Evolutionary conservation across 2,113 vertebrate species (phyloP).

Genomic region (Psilopsiagon aymara): DNA sequence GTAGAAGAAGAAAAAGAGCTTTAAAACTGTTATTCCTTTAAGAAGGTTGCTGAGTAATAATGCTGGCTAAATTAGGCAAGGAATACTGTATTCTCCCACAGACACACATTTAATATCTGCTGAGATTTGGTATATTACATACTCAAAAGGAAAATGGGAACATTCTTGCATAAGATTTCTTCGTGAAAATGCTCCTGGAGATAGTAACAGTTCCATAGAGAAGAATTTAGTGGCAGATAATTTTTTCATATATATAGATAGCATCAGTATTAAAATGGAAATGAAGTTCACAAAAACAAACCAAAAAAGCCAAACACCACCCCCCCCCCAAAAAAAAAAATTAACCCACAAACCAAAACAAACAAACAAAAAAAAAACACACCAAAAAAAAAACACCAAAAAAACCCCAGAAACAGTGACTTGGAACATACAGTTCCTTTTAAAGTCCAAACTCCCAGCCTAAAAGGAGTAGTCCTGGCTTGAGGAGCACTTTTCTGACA

Average conservation of each 20-base stretch:
- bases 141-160: background rate
- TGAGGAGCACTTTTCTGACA: background rate
- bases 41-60: conserved; percentile 58
- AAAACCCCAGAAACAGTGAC: fast-evolving
- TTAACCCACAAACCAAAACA: too few relatives aligned
- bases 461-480: background rate
- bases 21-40: conserved; percentile 52
- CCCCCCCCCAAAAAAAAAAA: too few relatives aligned
- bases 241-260: background rate
- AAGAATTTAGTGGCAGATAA: background rate
- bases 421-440: background rate
- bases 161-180: conserved; percentile 29
- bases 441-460: background rate
- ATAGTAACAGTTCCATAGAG: conserved; percentile 22
- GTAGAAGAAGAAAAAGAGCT: conserved; percentile 13
- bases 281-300: background rate
- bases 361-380: too few relatives aligned
- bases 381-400: too few relatives aligned
- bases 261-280: conserved; percentile 7
- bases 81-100: conserved; percentile 45
- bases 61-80: conserved; percentile 59
- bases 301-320: background rate
- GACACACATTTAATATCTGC: conserved; percentile 45
- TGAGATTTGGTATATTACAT: conserved; percentile 12
- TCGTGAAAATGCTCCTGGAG: background rate